Conservation (phyloP, 2,888 invertebrate species). For the Orgyia antiqua region DNA sequence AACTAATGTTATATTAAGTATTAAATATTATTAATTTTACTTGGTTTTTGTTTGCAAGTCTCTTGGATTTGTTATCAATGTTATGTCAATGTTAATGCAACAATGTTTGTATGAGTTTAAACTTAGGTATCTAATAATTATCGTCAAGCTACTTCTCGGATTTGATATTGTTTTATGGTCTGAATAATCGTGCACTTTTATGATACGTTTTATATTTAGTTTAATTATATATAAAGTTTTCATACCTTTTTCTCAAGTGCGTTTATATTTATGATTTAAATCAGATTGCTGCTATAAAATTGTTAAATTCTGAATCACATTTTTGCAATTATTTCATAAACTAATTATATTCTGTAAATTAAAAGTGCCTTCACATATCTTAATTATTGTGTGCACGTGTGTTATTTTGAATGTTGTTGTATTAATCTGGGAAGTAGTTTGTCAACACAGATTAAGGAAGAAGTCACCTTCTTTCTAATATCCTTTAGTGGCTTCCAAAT, state of each 20-base stretch:
- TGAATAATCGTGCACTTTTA: slow-evolving; percentile 16
- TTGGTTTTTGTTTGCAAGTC: slow-evolving; percentile 31
- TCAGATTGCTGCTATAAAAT: neutral
- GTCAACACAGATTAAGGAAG: slow-evolving; percentile 26
- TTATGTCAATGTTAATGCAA: no score
- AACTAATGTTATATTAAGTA: slow-evolving; percentile 73
- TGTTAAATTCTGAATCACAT: neutral
- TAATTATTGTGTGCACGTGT: slow-evolving; percentile 37
- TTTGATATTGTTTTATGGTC: slow-evolving; percentile 10
- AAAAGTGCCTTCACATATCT: slow-evolving; percentile 66
- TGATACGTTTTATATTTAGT: no score
- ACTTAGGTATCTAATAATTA: no score
- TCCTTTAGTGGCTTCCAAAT: slow-evolving; percentile 53
- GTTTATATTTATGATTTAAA: no score
- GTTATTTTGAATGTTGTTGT: slow-evolving; percentile 10
- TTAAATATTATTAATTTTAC: slow-evolving; percentile 58
- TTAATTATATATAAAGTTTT: no score
- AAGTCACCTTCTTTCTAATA: slow-evolving; percentile 30
- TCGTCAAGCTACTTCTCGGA: slow-evolving; percentile 29
- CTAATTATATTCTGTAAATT: slow-evolving; percentile 39
- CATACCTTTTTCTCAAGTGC: no score
- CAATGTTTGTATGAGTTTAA: no score
- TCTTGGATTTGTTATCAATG: slow-evolving; percentile 23
- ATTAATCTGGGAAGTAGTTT: slow-evolving; percentile 33
- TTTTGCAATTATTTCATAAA: neutral